These are phyloP conservation scores for Metopia argyrocephala DNA, from an alignment of 2,888 invertebrate genomes.

Conservation along the genomic window DNA sequence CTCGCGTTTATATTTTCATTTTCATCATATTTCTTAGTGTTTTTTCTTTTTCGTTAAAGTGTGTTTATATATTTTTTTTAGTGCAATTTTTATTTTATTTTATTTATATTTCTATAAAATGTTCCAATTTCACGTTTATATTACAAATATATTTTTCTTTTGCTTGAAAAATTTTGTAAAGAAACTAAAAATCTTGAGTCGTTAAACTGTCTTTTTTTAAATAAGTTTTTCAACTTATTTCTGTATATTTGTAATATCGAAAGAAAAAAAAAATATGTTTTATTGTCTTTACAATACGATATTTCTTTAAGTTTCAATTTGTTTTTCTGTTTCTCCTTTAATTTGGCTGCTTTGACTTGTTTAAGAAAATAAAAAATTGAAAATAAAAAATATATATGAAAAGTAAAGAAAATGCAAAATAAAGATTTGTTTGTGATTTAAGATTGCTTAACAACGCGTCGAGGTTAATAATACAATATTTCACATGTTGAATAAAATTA, in stretches of 20 bases:
- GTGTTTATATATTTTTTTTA: constrained; percentile 4
- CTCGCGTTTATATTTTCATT: constrained; percentile 36
- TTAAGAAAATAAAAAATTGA: constrained; percentile 30
- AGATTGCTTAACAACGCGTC: constrained; percentile 63
- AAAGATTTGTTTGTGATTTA: constrained; percentile 49
- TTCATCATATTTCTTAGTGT: constrained; percentile 7
- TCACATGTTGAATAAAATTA: no score
- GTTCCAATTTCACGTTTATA: not conserved
- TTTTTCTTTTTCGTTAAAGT: constrained; percentile 31
- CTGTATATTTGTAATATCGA: constrained; percentile 18
- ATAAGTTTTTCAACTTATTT: not conserved
- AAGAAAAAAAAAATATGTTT: constrained; percentile 25
- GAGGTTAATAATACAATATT: constrained; percentile 63
- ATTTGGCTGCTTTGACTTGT: constrained; percentile 41
- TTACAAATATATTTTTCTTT: not conserved
- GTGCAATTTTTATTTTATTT: constrained; percentile 32
- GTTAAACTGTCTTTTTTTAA: constrained; percentile 29
- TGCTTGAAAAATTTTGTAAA: not conserved
- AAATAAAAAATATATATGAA: constrained; percentile 1
- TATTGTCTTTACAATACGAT: constrained; percentile 22
- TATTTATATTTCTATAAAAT: not conserved
- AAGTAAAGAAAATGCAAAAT: constrained; percentile 28
- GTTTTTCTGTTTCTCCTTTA: constrained; percentile 1
- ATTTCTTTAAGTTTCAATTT: not conserved
- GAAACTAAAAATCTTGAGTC: constrained; percentile 57